phyloP scores from a whole-genome alignment of 2,888 invertebrate genomes.

The Acronicta psi region DNA sequence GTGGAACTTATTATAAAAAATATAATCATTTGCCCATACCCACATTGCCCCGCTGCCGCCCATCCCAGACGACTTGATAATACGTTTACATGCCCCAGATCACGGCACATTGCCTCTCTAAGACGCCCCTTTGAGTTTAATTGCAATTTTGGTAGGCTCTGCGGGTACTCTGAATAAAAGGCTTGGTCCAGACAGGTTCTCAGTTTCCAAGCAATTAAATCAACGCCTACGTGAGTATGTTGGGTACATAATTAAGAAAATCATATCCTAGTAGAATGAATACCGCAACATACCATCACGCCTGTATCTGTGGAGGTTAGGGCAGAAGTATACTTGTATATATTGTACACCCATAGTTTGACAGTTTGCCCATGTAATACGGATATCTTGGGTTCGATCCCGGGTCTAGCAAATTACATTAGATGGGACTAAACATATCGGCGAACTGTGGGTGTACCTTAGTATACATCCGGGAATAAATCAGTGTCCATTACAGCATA shows the following conservation, averaged over 20 bases:
- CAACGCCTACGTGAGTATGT: constrained; percentile 7
- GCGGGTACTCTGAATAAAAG: constrained; percentile 55
- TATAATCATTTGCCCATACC: not conserved
- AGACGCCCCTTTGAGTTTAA: constrained; percentile 74
- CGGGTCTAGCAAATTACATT: no score
- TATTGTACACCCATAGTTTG: no score
- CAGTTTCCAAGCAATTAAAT: constrained; percentile 28
- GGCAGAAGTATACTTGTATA: no score
- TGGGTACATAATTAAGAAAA: not conserved
- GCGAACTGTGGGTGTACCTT: no score
- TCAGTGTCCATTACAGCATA: no score
- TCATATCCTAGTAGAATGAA: not conserved
- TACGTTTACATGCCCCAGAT: constrained; percentile 72
- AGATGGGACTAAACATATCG: no score
- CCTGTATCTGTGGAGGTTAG: no score
- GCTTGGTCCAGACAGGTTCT: constrained; percentile 17
- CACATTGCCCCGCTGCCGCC: constrained; percentile 36
- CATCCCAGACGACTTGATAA: constrained; percentile 57
- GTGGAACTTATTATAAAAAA: not conserved
- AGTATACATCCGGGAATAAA: no score
- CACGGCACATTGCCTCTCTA: constrained; percentile 73
- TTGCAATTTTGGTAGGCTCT: constrained; percentile 70
- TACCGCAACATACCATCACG: not conserved
- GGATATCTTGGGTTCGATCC: no score
- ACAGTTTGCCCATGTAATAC: no score